phyloP scores from a whole-genome alignment of 1,140 invertebrate species.

The Bombyx mandarina region DNA sequence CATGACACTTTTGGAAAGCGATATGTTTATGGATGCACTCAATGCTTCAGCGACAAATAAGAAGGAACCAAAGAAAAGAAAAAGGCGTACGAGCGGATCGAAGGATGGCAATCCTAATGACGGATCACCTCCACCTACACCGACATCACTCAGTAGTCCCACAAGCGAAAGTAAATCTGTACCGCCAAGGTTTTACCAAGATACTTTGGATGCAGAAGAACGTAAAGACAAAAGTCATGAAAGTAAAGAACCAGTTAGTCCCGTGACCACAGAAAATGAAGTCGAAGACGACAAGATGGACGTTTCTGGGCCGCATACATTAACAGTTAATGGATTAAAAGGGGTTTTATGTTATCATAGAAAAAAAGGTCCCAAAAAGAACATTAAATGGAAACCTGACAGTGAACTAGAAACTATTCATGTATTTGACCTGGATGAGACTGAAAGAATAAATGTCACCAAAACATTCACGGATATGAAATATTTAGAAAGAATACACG shows the following conservation, averaged over 20 bases:
- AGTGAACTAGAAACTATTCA: slow-evolving; percentile 84
- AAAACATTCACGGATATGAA: slow-evolving; percentile 94
- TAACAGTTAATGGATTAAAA: slow-evolving; percentile 69
- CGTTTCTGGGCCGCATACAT: slow-evolving; percentile 38
- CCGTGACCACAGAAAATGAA: slow-evolving; percentile 20
- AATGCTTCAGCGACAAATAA: slow-evolving; percentile 79
- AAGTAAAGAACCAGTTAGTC: slow-evolving; percentile 26
- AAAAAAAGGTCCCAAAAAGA: slow-evolving; percentile 84
- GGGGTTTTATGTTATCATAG: slow-evolving; percentile 79
- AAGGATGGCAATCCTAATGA: slow-evolving; percentile 74
- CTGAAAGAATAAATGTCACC: slow-evolving; percentile 94
- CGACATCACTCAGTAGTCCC: slow-evolving; percentile 45
- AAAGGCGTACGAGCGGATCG: slow-evolving; percentile 77
- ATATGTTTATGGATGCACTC: slow-evolving; percentile 93
- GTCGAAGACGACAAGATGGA: slow-evolving; percentile 62
- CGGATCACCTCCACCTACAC: slow-evolving; percentile 57
- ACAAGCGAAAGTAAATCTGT: slow-evolving; percentile 65
- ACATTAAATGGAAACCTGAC: slow-evolving; percentile 87
- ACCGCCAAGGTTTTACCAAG: slow-evolving; percentile 91
- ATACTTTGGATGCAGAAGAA: slow-evolving; percentile 84
- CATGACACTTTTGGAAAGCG: slow-evolving; percentile 87
- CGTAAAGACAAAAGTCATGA: slow-evolving; percentile 41
- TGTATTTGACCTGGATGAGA: slow-evolving; percentile 95
- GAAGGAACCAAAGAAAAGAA: slow-evolving; percentile 83
- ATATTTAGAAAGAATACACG: slow-evolving; percentile 87